These are phyloP conservation scores for Aurelia aurita complex sp. Pacific DNA, from an alignment of 30 jellyfish, hydroid and myxozoan species.

Conservation along the genomic window DNA sequence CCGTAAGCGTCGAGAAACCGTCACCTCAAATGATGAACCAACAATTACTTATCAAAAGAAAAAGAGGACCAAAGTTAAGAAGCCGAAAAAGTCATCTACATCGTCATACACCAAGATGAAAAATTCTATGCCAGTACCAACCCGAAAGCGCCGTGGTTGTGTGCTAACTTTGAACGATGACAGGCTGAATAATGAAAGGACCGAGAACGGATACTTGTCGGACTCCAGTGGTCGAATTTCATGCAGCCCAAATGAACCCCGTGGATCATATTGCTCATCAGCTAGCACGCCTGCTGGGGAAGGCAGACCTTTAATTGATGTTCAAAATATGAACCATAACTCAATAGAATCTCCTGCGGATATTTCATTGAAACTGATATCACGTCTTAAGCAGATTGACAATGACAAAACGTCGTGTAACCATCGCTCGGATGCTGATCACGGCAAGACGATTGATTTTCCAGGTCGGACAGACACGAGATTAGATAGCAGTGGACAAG, in stretches of 20 bases:
- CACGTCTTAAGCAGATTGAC: conserved; percentile 4
- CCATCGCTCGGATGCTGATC: neutral
- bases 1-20: conserved; percentile 12
- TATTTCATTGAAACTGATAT: conserved; percentile 7
- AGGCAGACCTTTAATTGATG: neutral
- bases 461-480: neutral
- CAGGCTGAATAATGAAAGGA: neutral
- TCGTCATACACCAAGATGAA: neutral
- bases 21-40: conserved; percentile 14
- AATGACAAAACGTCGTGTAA: neutral
- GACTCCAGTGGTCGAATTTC: conserved; percentile 8
- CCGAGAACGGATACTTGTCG: conserved; percentile 20
- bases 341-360: neutral
- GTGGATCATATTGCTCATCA: conserved; percentile 5
- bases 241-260: neutral
- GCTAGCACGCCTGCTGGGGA: neutral
- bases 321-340: neutral
- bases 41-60: neutral
- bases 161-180: neutral
- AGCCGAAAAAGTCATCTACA: neutral
- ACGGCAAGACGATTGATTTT: neutral
- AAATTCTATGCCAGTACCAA: neutral
- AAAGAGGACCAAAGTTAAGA: conserved; percentile 12
- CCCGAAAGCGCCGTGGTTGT: conserved; percentile 33
- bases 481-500: neutral